Conservation (phyloP, 64 coral and sea anemone species). For the Stylophora pistillata region DNA sequence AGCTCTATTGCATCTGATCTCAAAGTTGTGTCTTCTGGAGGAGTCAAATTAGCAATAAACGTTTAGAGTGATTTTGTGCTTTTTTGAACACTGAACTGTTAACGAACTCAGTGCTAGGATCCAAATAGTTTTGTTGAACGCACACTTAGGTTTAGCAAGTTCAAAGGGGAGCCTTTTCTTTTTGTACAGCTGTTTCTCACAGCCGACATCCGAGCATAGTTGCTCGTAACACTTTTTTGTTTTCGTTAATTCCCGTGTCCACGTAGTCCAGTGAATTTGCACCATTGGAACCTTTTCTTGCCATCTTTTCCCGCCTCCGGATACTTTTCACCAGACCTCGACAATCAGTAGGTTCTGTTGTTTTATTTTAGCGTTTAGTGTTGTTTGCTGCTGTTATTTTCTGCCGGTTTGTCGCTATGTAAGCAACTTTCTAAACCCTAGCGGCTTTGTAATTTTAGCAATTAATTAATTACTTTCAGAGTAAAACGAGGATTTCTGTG, state of each 20-base stretch:
- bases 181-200: not conserved
- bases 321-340: not conserved
- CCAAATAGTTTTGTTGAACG: constrained; percentile 16
- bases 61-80: not conserved
- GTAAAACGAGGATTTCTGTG: not conserved
- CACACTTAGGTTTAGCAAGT: not conserved
- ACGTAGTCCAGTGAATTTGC: not conserved
- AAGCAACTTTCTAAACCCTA: not conserved
- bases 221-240: not conserved
- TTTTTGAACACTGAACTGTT: not conserved
- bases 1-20: constrained; percentile 17
- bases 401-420: not conserved
- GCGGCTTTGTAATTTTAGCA: not conserved
- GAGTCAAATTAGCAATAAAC: constrained; percentile 18
- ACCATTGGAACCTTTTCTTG: not conserved
- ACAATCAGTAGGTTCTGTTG: not conserved
- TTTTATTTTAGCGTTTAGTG: not conserved
- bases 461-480: not conserved
- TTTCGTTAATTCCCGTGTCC: not conserved
- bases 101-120: not conserved
- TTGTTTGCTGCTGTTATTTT: not conserved
- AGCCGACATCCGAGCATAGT: not conserved
- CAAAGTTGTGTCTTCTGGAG: constrained; percentile 55
- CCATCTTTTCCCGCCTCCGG: not conserved
- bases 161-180: not conserved